Conservation (phyloP, 2,797 vertebrate species). For the Rhynchonycteris naso region DNA sequence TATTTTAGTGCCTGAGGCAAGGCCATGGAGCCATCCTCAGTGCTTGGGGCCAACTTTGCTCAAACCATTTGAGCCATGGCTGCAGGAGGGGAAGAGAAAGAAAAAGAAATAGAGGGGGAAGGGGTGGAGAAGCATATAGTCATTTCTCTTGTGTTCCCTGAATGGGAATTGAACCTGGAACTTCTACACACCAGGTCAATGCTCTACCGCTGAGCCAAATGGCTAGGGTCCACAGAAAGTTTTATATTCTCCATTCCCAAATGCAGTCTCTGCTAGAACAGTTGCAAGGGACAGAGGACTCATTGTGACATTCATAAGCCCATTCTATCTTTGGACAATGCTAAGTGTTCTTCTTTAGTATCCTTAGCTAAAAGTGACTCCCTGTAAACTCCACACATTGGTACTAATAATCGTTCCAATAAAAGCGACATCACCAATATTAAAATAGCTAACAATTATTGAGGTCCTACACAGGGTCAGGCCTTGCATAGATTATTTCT, state of each 20-base stretch:
- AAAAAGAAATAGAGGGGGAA: no score
- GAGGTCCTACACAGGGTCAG: neutral
- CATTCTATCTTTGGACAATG: conserved; percentile 3
- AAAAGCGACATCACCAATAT: neutral
- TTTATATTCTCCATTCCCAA: neutral
- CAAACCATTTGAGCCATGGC: no score
- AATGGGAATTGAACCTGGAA: no score
- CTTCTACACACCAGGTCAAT: no score
- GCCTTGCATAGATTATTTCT: neutral
- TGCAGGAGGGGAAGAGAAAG: no score
- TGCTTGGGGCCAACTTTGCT: no score
- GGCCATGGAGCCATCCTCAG: no score
- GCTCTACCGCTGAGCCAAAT: no score
- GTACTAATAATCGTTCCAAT: neutral
- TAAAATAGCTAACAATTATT: neutral
- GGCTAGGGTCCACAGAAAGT: no score
- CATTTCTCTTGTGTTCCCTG: no score
- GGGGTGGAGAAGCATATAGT: no score
- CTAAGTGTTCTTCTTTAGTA: conserved; percentile 18
- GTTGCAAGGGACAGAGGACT: neutral
- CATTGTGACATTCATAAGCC: neutral
- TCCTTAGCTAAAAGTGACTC: conserved; percentile 46
- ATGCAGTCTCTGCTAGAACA: neutral
- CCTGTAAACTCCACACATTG: neutral
- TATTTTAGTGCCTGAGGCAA: no score